phyloP scores from a whole-genome alignment of 2,888 invertebrate species.

The Drosophila mercatorum region DNA sequence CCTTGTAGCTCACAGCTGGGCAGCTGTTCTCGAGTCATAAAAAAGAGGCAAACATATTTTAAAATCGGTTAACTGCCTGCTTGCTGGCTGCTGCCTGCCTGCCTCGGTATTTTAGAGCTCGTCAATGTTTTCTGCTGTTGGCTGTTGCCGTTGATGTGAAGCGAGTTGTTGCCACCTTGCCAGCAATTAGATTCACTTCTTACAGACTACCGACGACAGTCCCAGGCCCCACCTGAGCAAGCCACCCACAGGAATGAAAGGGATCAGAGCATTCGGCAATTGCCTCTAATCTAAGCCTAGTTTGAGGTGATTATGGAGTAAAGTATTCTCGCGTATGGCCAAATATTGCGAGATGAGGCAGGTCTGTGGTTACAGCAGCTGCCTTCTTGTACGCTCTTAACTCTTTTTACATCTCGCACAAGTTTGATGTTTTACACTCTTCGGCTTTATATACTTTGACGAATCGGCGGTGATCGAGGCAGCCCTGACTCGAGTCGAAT shows the following conservation, averaged over 20 bases:
- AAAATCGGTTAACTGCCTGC: constrained; percentile 78
- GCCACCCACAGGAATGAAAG: constrained; percentile 1
- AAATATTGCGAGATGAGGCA: not conserved
- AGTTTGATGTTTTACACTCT: constrained; percentile 23
- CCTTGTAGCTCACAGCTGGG: constrained; percentile 24
- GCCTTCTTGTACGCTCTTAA: constrained; percentile 24
- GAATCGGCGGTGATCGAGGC: constrained; percentile 56
- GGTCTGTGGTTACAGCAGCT: constrained; percentile 24
- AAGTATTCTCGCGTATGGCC: not conserved
- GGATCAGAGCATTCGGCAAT: not conserved
- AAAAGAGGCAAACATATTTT: constrained; percentile 67
- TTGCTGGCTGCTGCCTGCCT: constrained; percentile 39
- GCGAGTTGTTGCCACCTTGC: constrained; percentile 32
- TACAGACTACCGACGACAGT: constrained; percentile 26
- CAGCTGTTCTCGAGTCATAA: constrained; percentile 63
- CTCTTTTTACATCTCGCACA: constrained; percentile 34
- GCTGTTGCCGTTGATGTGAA: constrained; percentile 18
- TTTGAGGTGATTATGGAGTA: not conserved
- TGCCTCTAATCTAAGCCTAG: not conserved
- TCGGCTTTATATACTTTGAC: constrained; percentile 64
- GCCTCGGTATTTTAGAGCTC: constrained; percentile 59
- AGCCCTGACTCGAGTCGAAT: constrained; percentile 49
- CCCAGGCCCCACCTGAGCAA: not conserved
- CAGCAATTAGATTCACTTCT: constrained; percentile 56
- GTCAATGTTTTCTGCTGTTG: constrained; percentile 21